phyloP scores from a whole-genome alignment of 2,888 invertebrate species.

The Elysia crispata region DNA sequence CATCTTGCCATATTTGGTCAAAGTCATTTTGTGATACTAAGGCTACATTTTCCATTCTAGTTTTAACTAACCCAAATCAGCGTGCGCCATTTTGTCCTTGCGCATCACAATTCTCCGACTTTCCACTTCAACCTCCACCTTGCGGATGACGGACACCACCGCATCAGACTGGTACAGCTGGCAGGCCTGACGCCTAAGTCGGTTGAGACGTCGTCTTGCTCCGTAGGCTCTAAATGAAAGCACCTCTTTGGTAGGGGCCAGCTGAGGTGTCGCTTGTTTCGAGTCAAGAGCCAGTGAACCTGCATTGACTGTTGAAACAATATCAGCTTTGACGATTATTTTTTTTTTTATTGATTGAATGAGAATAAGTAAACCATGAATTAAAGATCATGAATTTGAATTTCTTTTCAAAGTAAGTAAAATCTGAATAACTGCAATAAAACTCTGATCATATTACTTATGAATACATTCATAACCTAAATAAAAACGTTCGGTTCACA shows the following conservation, averaged over 20 bases:
- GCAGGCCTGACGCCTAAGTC: constrained; percentile 79
- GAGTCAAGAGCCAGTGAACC: constrained; percentile 63
- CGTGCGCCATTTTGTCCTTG: constrained; percentile 87
- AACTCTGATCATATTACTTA: no score
- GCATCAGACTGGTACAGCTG: constrained; percentile 82
- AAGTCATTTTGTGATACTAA: no score
- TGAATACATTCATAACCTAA: no score
- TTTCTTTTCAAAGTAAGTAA: no score
- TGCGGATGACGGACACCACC: constrained; percentile 83
- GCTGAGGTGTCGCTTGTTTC: constrained; percentile 51
- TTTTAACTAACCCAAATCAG: constrained; percentile 83
- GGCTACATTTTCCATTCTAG: no score
- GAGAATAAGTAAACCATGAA: no score
- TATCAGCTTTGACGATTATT: no score
- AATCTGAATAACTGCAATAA: no score
- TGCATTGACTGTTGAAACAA: constrained; percentile 66
- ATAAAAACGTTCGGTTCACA: no score
- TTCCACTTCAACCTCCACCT: constrained; percentile 85
- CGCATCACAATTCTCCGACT: constrained; percentile 86
- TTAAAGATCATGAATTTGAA: no score
- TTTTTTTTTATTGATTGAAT: no score
- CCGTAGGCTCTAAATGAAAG: constrained; percentile 76
- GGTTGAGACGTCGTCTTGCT: constrained; percentile 74
- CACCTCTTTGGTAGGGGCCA: constrained; percentile 76
- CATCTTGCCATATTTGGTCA: no score